These are phyloP conservation scores for Patiria miniata DNA, from an alignment of 35 echinoderm and acorn worm species.

Conservation along the genomic window DNA sequence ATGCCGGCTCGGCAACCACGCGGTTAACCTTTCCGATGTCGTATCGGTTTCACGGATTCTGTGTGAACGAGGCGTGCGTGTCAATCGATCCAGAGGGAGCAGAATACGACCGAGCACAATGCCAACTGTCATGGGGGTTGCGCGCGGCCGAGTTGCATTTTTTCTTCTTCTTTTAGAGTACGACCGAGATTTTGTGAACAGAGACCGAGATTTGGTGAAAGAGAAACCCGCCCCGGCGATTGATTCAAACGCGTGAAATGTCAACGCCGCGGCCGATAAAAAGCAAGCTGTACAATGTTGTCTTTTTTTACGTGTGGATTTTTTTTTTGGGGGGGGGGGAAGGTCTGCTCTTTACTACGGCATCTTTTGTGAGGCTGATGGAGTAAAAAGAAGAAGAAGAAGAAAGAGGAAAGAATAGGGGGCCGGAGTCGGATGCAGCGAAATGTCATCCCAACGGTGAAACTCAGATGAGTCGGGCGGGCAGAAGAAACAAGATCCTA, in stretches of 20 bases:
- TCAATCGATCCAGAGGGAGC: neutral
- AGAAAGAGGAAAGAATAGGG: too few relatives aligned
- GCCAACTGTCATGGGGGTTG: neutral
- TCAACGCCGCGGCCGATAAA: neutral
- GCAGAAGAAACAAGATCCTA: constrained; percentile 8
- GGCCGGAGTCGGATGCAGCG: neutral
- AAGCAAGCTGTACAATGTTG: neutral
- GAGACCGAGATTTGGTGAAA: neutral
- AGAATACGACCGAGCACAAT: constrained; percentile 6
- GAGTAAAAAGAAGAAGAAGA: too few relatives aligned
- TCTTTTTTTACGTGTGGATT: neutral
- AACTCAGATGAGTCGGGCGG: constrained; percentile 2
- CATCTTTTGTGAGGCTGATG: neutral
- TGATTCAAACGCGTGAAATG: neutral
- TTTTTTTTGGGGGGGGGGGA: neutral
- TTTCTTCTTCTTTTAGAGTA: too few relatives aligned
- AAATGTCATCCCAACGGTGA: neutral
- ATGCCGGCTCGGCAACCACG: neutral
- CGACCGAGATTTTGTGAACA: neutral
- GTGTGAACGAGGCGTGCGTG: neutral
- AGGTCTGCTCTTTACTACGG: constrained; percentile 9
- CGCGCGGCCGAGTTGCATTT: neutral
- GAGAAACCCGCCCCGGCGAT: neutral
- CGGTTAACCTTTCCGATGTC: neutral
- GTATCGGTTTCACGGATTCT: neutral